Evolutionary conservation across 2,113 vertebrate genomes (phyloP).

Genomic region (Dasyurus viverrinus): DNA sequence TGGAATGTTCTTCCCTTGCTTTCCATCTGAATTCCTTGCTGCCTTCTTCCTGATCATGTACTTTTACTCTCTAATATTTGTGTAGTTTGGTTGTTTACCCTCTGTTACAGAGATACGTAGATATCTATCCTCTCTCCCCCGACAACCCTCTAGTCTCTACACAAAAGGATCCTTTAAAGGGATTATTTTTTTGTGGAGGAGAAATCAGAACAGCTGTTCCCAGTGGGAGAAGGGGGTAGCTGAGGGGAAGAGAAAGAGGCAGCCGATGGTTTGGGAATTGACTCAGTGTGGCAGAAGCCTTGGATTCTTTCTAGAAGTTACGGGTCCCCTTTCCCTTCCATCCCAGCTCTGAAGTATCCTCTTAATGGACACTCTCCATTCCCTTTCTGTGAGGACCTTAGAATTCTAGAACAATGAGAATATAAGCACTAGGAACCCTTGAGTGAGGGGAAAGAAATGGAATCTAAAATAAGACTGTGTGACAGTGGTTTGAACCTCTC

Average conservation of each 20-base stretch:
- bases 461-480: not conserved
- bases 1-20: not conserved
- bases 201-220: not conserved
- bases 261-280: not conserved
- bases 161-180: not conserved
- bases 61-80: not conserved
- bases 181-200: not conserved
- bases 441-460: not conserved
- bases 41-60: not conserved
- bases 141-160: not conserved
- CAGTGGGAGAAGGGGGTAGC: not conserved
- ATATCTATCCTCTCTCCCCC: not conserved
- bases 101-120: not conserved
- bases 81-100: not conserved
- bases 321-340: not conserved
- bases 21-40: not conserved
- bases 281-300: not conserved
- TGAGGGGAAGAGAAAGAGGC: fast-evolving
- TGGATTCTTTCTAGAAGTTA: not conserved
- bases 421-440: not conserved
- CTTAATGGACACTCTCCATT: not conserved
- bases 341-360: not conserved
- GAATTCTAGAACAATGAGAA: not conserved
- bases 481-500: not conserved
- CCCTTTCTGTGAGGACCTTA: not conserved